Evolutionary conservation across 92 coral and sea anemone genomes (phyloP), one percentile per base, ranked within the genome.

Genomic region (Isaurus tuberculatus): DNA sequence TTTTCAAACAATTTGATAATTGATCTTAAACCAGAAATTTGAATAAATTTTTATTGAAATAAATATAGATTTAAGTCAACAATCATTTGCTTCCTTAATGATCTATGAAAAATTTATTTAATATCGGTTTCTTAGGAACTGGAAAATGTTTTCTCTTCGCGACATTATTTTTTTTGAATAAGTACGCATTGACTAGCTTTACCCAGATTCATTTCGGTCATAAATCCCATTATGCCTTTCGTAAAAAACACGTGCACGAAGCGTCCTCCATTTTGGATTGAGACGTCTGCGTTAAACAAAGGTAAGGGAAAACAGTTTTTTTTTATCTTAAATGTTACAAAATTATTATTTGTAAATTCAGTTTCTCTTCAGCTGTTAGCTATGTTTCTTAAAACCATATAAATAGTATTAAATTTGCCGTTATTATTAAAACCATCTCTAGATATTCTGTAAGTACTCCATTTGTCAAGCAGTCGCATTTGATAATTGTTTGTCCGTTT

Each of bases 261-360:
- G 75, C 57, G 31, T 70, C 55, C 53, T 69, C 73, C 73, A 69
- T 70, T 70, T 70, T 70, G 75, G 75, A 70, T 4, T n/a, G n/a
- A 40, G 0, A 69, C 4, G 31, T 70, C 32, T 23, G 31, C 75
- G 17, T 23, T 46, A 36, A 53, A 70, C 37, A 70, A 36, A n/a
- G 75, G 75, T 70, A 70, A 70, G 75, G 75, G 75, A 36, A 70
- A 5, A 5, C 5, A 32, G 51, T 70, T 36, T n/a, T 40, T n/a
- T 37, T 70, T 36, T 70, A 9, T 27, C 31, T 37, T 70, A 70
- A 70, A 23, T 37, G 75, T 70, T 70, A 10, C 30, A 70, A n/a
- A 36, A 19, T 19, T 36, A 15, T 34, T 0, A 33, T 16, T 67
- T 67, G 73, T 69, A 69, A 69, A 34, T 69, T 69, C n/a, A 37